These are phyloP conservation scores for Turritopsis rubra DNA, from an alignment of 30 jellyfish, hydroid and myxozoan species.

Conservation along the genomic window DNA sequence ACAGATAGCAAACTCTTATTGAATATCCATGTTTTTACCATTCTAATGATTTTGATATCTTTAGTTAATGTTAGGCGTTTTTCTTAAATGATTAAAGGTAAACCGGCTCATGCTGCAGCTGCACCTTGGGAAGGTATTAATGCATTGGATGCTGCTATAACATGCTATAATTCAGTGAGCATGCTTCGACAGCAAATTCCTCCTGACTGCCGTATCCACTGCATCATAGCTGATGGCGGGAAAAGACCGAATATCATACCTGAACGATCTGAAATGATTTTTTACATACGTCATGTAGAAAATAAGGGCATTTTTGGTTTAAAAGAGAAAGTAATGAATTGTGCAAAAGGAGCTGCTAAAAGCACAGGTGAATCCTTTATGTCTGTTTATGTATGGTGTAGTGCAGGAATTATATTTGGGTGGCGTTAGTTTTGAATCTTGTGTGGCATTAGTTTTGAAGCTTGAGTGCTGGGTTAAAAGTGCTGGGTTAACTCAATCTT, in stretches of 20 bases:
- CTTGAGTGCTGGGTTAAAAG: too few relatives aligned
- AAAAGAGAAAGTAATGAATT: conserved; percentile 35
- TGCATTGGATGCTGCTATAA: conserved; percentile 88
- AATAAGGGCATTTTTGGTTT: conserved; percentile 41
- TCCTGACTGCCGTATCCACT: conserved; percentile 65
- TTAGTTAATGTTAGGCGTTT: not conserved
- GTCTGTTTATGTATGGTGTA: not conserved
- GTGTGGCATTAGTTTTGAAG: too few relatives aligned
- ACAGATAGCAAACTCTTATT: too few relatives aligned
- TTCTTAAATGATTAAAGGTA: conserved; percentile 36
- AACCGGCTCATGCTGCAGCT: conserved; percentile 85
- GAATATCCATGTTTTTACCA: too few relatives aligned
- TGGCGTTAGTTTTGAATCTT: too few relatives aligned
- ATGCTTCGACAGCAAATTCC: conserved; percentile 84
- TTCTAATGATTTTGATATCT: too few relatives aligned
- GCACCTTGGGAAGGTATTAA: conserved; percentile 89
- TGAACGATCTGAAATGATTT: conserved; percentile 38
- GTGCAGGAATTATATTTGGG: not conserved
- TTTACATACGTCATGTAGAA: conserved; percentile 49
- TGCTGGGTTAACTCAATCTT: too few relatives aligned
- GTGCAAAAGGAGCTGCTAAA: conserved; percentile 77
- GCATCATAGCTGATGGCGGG: conserved; percentile 74
- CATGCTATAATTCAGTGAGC: conserved; percentile 64
- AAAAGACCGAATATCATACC: conserved; percentile 76
- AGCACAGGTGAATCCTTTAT: conserved; percentile 54